phyloP scores from a whole-genome alignment of 2,113 vertebrate genomes.

The Cervus canadensis region DNA sequence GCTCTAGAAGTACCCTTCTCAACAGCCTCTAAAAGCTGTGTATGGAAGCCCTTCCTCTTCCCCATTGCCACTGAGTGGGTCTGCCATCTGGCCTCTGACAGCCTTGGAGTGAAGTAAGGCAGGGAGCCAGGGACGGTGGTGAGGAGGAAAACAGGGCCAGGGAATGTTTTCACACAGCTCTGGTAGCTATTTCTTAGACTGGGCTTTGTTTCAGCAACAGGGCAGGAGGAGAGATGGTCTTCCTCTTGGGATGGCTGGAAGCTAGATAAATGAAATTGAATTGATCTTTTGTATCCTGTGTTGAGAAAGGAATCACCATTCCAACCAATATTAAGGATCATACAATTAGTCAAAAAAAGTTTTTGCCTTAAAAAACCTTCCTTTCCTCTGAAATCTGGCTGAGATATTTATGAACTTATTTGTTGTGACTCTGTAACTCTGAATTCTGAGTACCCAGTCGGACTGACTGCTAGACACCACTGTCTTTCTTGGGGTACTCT shows the following conservation, averaged over 20 bases:
- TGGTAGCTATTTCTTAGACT: background rate
- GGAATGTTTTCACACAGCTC: too few species aligned
- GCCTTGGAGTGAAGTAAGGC: background rate
- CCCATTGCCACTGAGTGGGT: background rate
- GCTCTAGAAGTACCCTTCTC: background rate
- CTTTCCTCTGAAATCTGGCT: background rate
- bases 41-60: background rate
- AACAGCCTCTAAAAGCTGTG: background rate
- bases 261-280: background rate
- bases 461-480: background rate
- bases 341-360: background rate
- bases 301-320: background rate
- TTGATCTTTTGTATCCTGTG: background rate
- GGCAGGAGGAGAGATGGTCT: background rate
- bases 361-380: background rate
- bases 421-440: background rate
- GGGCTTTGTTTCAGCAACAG: background rate
- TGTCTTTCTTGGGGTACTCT: background rate
- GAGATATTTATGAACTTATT: background rate
- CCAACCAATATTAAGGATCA: background rate
- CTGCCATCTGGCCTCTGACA: background rate
- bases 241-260: background rate
- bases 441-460: background rate
- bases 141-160: background rate
- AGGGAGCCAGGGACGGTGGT: fast-evolving